Base-by-base conservation (phyloP, 2,113 vertebrate species). In the Oncorhynchus masou region DNA sequence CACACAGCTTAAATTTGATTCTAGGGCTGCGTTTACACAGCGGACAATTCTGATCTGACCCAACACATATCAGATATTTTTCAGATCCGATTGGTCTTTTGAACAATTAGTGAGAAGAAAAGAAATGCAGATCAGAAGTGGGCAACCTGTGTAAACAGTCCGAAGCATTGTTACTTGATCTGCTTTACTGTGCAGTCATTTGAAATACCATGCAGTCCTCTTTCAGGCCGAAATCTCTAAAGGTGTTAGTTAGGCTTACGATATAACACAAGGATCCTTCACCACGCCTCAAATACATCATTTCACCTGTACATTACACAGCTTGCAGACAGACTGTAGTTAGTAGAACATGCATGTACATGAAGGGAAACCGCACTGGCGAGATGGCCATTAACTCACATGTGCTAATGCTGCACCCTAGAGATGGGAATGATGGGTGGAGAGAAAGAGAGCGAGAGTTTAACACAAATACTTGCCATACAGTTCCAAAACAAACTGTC, bases 331-430 rank as follows among this genome's bases (percentile, higher is more conserved):
- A 74, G 49, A 54, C 4, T 74, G n/a, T 5, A 48, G 79, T 86
- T 89, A 89, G 84, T 87, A 76, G 16, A 31, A 31, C 13, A 79
- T 16, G 15, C 7, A 66, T 15, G 19, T 69, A 54, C 6, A 66
- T 60, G 73, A 22, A 70, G 15, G 70, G 29, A 69, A 59, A 79
- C 3, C 24, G 7, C 16, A 3, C 5, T 39, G 67, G 19, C 25
- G 31, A 27, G 19, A 16, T 20, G 29, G 54, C 29, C 59, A 80
- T 84, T 0, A 83, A 93, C 92, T 93, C 90, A 93, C 92, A 88
- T 93, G 91, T 83, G 89, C 90, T 72, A 93, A 86, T 75, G 87
- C 88, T 73, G 88, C 86, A 68, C 3, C 88, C 92, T 93, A 83
- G 69, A 82, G 81, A 83, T 70, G 64, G 81, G 75, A 75, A 19